Base-by-base conservation (phyloP, 2,888 invertebrate species). In the Sesia apiformis region DNA sequence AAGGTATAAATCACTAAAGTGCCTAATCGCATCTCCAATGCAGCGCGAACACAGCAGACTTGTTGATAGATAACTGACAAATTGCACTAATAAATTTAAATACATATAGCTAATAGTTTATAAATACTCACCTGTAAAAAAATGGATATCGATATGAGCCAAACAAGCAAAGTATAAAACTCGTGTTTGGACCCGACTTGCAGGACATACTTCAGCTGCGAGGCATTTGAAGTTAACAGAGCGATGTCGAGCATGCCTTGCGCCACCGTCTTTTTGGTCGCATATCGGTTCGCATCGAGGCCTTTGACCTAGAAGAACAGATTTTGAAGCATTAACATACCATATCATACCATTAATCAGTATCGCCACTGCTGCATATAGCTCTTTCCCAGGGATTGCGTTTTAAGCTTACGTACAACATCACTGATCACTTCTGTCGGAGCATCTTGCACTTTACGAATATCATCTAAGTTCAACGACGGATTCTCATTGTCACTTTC, bases 221-320 rank as follows among this genome's bases (percentile, higher is more conserved):
- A 95, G 3, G 96, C 96, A 74, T 97, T 97, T 0, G 96, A 96
- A 1, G 96, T 96, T 53, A 97, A 88, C 60, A 97, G 84, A 0
- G 97, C 96, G 56, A 97, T 95, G 77, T 97, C 96, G 65, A 97
- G 91, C 93, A 97, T 94, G 4, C 97, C 96, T 89, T 97, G 97
- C 0, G 97, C 96, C 56, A 97, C 96, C 0, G 96, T 96, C 83
- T 97, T 97, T 82, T 97, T 97, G 5, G 96, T 96, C 38, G 97
- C 96, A 91, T 97, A 97, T 63, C 94, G 92, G 81, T 97, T 97
- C 3, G 95, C 94, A 72, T 97, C 95, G 77, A 96, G 84, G 0
- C 93, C 91, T 79, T 95, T 96, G 66, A 91, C 75, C 94, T 94
- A 79, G 50, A 88, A 86, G 52, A 52, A 43, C 46, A 43, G 7